Base-by-base conservation (phyloP, 2,113 vertebrate species). In the Carettochelys insculpta region DNA sequence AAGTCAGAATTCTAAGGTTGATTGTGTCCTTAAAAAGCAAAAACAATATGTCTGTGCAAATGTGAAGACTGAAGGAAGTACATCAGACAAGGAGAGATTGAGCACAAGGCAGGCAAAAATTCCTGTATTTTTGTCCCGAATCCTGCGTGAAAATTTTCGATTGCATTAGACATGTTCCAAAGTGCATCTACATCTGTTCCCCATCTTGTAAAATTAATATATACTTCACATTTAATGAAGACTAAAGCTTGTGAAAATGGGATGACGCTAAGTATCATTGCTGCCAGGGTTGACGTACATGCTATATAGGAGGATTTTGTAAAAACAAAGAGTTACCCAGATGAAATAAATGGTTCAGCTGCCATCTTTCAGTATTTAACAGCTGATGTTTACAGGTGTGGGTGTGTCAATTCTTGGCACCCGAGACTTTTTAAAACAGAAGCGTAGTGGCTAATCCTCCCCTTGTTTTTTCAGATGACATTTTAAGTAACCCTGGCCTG, bases 311-410 rank as follows among this genome's bases (percentile, higher is more conserved):
- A 50, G 81, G 71, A n/a, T 93, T 85, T 82, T 86, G 17, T 84
- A 90, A 86, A 89, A 77, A 61, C 41, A 47, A 75, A 83, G 88
- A 12, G 27, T 81, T 58, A 50, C 78, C 93, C 82, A 91, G 90
- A 82, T 83, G 71, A 81, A 91, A n/a, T 89, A 29, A 84, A 7
- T 86, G 90, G 86, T 61, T 87, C 52, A 71, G 73, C 54, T 53
- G 87, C 29, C 84, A 27, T 76, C 43, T 91, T 52, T 86, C 89
- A 80, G 53, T 24, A 17, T 81, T 24, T 73, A 82, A 75, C 83
- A 51, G 11, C 41, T 75, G 71, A 27, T 75, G 45, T 73, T 43
- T 43, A 43, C 68, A 73, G n/a, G 38, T 38, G 13, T 73, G 68
- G 68, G 43, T 43, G 22, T 25, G 41, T 19, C 11, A 25, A 65